Base-by-base conservation (phyloP, 2,888 invertebrate species). In the Caenorhabditis sp. region DNA sequence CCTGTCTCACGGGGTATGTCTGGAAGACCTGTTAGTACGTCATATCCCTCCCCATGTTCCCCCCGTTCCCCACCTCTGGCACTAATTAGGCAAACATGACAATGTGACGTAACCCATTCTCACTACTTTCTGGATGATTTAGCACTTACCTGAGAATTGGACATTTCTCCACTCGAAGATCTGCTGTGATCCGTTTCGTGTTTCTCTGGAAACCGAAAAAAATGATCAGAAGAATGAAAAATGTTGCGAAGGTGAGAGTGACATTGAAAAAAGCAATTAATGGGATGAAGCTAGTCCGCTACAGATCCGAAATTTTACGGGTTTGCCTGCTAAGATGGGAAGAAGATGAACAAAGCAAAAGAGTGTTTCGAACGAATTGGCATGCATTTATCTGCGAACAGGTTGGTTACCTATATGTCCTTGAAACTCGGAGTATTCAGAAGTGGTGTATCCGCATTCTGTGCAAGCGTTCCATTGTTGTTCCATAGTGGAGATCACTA, bases 391-490 rank as follows among this genome's bases (percentile, higher is more conserved):
- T 77, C 58, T 69, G 40, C 62, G 67, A 72, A 72, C 80, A 80
- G 72, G 80, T 80, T 90, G 87, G 80, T 84, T 79, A 76, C 88
- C 88, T 58, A 90, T 86, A 74, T 90, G 90, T 65, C 76, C 65
- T 47, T 87, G 84, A 83, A 90, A 90, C 53, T 86, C 87, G 44
- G 65, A 69, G 51, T 88, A 82, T 74, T 88, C 83, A 37, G 80
- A 85, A 22, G 90, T 89, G 32, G 90, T 91, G 82, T 83, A 90
- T 74, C 90, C 90, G 79, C 90, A 90, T 77, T 88, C 87, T 44
- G 88, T 86, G 74, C 90, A 90, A 55, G 88, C 87, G 80, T 88
- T 88, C 71, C 82, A n/a, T n/a, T n/a, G 77, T 68, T 87, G 85
- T 68, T 85, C 87, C 89, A 88, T 87, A 55, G 77, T 77, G 64